Evolutionary conservation across 1,140 invertebrate genomes (phyloP).

Genomic region (Drosophila miranda): DNA sequence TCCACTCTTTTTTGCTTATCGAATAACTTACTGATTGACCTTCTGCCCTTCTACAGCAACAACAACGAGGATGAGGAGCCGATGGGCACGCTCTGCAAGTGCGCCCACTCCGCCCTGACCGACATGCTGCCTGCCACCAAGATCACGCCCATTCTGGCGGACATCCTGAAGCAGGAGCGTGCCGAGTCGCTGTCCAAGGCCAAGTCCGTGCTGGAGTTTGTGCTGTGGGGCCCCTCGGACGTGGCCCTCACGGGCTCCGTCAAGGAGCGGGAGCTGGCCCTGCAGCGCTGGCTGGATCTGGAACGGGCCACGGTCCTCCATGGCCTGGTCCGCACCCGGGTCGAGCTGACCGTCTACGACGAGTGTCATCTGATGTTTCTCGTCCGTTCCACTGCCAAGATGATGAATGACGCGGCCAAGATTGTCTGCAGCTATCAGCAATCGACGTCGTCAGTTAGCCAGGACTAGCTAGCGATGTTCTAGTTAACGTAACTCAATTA

Average conservation of each 20-base stretch:
- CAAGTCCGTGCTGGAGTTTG: slow-evolving; percentile 91
- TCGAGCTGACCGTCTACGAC: slow-evolving; percentile 89
- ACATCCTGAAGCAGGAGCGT: slow-evolving; percentile 87
- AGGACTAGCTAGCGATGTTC: slow-evolving; percentile 43
- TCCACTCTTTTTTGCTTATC: too few relatives aligned
- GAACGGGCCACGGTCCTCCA: slow-evolving; percentile 92
- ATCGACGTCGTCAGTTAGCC: slow-evolving; percentile 9
- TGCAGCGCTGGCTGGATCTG: slow-evolving; percentile 92
- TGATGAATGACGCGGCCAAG: slow-evolving; percentile 89
- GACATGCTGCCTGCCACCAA: slow-evolving; percentile 86
- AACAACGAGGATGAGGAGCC: slow-evolving; percentile 84
- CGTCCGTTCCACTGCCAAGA: slow-evolving; percentile 90
- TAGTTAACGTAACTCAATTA: slow-evolving; percentile 23
- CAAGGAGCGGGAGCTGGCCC: slow-evolving; percentile 87
- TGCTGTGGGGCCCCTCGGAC: slow-evolving; percentile 92
- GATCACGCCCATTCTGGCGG: slow-evolving; percentile 86
- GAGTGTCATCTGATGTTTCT: slow-evolving; percentile 91
- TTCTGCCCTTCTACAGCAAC: slow-evolving; percentile 38
- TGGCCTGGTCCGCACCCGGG: slow-evolving; percentile 88
- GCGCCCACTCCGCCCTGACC: slow-evolving; percentile 88
- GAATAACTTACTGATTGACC: not conserved
- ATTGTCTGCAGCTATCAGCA: slow-evolving; percentile 77
- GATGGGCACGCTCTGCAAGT: slow-evolving; percentile 89
- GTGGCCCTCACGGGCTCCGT: slow-evolving; percentile 86
- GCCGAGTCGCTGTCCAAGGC: slow-evolving; percentile 86